phyloP scores from a whole-genome alignment of 2,797 vertebrate species.

The Dryobates pubescens region DNA sequence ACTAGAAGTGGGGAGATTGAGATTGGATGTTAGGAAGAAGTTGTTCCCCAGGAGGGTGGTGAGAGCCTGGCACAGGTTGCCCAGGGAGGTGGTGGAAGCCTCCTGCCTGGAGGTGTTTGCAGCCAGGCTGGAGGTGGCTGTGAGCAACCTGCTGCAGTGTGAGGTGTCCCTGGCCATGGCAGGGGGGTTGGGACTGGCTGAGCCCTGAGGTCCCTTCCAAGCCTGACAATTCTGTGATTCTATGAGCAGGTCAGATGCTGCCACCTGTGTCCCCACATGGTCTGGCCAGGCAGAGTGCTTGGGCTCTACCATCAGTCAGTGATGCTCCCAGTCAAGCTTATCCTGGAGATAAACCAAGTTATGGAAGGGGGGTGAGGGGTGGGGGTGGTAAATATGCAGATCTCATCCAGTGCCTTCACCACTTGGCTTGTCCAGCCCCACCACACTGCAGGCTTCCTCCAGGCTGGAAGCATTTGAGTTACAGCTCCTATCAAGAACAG shows the following conservation, averaged over 20 bases:
- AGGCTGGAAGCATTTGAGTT: not conserved
- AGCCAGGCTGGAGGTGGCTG: too few species aligned
- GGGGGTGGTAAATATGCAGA: accelerated
- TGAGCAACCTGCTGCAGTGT: too few species aligned
- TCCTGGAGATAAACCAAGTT: not conserved
- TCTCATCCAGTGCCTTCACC: not conserved
- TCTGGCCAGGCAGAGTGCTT: not conserved
- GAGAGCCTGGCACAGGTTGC: too few species aligned
- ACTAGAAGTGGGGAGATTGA: too few species aligned
- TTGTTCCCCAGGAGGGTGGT: too few species aligned
- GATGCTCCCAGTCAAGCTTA: not conserved
- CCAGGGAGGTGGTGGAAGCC: too few species aligned
- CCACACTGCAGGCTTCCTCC: not conserved
- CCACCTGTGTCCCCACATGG: accelerated
- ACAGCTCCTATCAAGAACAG: not conserved
- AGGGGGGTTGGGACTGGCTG: too few species aligned
- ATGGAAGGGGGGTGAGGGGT: not conserved
- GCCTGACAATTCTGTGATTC: too few species aligned
- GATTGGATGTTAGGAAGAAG: too few species aligned
- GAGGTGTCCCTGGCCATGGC: too few species aligned
- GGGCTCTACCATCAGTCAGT: not conserved
- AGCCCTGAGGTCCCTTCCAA: too few species aligned
- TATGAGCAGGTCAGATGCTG: not conserved
- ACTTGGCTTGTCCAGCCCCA: not conserved
- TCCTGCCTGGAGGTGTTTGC: too few species aligned